Evolutionary conservation across 2,888 invertebrate species (phyloP), one percentile per base, ranked within the genome.

Genomic region (Ommatoiulus sabulosus): DNA sequence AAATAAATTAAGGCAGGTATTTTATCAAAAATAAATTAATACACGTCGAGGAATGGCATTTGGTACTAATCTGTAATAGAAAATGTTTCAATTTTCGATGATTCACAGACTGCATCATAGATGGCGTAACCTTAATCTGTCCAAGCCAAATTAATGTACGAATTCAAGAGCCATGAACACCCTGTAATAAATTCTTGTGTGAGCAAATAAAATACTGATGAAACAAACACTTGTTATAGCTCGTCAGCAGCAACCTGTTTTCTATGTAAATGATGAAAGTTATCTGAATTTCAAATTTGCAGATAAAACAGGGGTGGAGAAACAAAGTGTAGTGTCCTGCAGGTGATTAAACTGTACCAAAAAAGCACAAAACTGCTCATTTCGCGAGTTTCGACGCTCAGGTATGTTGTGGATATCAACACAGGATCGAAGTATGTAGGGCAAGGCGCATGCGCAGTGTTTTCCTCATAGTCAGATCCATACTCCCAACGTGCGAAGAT

Each of bases 241-340:
- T 35, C 35, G 35, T 35, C 35, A 35, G 35, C 35, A 35, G 35
- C 35, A 35, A 35, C 35, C 35, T 35, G 35, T 63, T 63, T 63
- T n/a, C 63, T 20, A 63, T 63, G 17, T 17, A 63, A 63, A 63
- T 20, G n/a, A 63, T n/a, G 15, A n/a, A n/a, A 63, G 35, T 15
- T 17, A 63, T 63, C 17, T 63, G n/a, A 63, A 63, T n/a, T 63
- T n/a, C 63, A 63, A 63, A 63, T 63, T 63, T n/a, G n/a, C n/a
- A 17, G 17, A 63, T 63, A 63, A 63, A n/a, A 63, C 17, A 63
- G n/a, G 5, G 15, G 52, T 35, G 35, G 35, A 35, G 35, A 35
- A 35, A 12, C 52, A 8, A 15, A 52, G 52, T 52, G 52, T 52
- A n/a, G n/a, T 63, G 17, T 63, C 63, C 17, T 63, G 52, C 63